A percentile compares a stretch with the other conserved stretches of the same genome.
Conservation (phyloP, 2,797 vertebrate species). For the Falco cherrug region DNA sequence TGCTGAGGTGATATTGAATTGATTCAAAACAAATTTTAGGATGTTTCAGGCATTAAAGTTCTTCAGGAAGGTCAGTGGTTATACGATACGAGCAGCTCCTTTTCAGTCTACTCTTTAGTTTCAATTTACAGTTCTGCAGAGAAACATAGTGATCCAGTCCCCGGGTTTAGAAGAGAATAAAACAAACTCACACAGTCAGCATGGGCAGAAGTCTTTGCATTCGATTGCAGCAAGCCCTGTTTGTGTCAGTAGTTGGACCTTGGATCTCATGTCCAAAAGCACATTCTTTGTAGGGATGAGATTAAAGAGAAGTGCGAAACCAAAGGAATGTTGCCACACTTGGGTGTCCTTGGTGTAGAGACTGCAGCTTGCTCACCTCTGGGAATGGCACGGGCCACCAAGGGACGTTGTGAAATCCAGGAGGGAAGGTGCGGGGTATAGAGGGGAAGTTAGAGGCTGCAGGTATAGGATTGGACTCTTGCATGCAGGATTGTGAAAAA, state of each 20-base stretch:
- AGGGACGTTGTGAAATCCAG: background rate
- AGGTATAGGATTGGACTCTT: background rate
- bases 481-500: background rate
- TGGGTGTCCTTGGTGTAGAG: background rate
- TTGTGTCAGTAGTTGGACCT: background rate
- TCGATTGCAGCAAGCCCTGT: background rate
- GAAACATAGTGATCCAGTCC: background rate
- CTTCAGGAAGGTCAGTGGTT: background rate
- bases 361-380: background rate
- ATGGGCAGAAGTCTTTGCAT: background rate
- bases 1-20: conserved; percentile 2
- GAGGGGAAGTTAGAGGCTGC: background rate
- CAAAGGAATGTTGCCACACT: background rate
- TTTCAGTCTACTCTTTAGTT: conserved; percentile 28
- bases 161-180: background rate
- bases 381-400: background rate
- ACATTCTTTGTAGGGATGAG: background rate
- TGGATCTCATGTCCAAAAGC: background rate
- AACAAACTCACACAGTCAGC: background rate
- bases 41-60: conserved; percentile 32
- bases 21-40: conserved; percentile 34
- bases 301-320: background rate
- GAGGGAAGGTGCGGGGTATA: rapidly evolving
- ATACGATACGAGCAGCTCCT: background rate
- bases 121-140: conserved; percentile 13